Conservation (phyloP, 2,797 vertebrate genomes). For the Neosalanx taihuensis region DNA sequence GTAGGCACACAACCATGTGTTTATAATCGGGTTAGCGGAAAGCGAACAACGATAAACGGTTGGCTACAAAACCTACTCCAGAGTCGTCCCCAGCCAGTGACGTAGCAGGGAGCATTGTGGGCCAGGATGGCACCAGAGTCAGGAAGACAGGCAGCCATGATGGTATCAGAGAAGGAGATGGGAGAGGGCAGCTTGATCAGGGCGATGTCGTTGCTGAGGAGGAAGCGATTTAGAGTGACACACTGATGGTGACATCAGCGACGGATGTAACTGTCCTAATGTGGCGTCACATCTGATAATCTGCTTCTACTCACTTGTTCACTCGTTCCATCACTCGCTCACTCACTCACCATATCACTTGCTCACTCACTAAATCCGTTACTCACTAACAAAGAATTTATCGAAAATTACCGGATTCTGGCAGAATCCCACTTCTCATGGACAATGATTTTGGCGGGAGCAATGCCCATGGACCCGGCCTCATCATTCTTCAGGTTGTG, state of each 20-base stretch:
- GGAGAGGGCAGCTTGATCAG: conserved; percentile 80
- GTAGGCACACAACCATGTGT: too few relatives aligned
- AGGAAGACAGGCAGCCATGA: conserved; percentile 81
- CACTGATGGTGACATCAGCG: background rate
- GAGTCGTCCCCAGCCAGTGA: conserved; percentile 89
- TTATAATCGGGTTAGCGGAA: background rate
- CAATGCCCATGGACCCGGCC: conserved; percentile 62
- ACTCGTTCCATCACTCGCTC: too few relatives aligned
- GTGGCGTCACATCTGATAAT: too few relatives aligned
- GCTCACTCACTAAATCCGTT: background rate
- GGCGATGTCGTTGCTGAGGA: conserved; percentile 80
- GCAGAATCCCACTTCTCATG: conserved; percentile 75
- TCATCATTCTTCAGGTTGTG: conserved; percentile 72
- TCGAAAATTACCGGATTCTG: conserved; percentile 68
- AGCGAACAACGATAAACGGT: background rate
- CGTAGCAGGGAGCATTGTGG: conserved; percentile 72
- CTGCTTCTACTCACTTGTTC: too few relatives aligned
- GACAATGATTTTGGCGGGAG: conserved; percentile 74
- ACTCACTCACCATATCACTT: too few relatives aligned
- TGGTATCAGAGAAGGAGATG: conserved; percentile 57
- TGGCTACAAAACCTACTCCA: conserved; percentile 66
- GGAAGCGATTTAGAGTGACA: conserved; percentile 14
- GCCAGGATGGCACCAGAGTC: conserved; percentile 54
- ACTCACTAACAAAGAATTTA: background rate
- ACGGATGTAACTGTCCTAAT: too few relatives aligned